phyloP scores from a whole-genome alignment of 1,140 invertebrate species.

The Notospermus geniculatus region DNA sequence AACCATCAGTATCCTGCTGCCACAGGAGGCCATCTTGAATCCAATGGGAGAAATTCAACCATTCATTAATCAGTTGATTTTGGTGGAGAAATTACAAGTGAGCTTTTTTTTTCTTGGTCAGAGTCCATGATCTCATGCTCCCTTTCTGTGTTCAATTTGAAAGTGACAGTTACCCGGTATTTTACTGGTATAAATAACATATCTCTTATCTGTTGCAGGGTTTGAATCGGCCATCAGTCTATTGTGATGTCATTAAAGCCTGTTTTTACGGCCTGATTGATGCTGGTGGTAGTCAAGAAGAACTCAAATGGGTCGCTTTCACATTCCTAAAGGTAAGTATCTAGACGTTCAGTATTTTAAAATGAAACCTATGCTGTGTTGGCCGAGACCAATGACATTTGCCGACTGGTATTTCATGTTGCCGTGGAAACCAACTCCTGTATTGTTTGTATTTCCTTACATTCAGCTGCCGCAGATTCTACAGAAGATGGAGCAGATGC shows the following conservation, averaged over 20 bases:
- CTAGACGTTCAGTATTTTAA: too few species aligned
- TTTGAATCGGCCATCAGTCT: conserved; percentile 61
- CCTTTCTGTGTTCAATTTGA: too few species aligned
- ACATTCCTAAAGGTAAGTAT: conserved; percentile 82
- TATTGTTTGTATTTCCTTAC: too few species aligned
- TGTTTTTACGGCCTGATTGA: conserved; percentile 85
- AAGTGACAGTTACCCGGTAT: too few species aligned
- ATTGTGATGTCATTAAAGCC: conserved; percentile 84
- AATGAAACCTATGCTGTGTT: too few species aligned
- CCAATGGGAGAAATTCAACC: conserved; percentile 69
- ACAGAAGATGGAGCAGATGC: conserved; percentile 34
- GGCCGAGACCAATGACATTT: too few species aligned
- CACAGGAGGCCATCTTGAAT: conserved; percentile 50
- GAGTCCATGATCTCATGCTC: too few species aligned
- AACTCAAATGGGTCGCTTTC: conserved; percentile 89
- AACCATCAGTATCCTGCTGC: conserved; percentile 42
- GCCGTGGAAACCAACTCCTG: too few species aligned
- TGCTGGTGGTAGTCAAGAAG: conserved; percentile 64
- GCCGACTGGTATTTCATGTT: too few species aligned
- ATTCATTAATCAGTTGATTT: conserved; percentile 75
- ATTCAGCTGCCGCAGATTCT: conserved; percentile 49
- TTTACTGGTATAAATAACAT: too few species aligned
- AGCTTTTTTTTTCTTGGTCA: too few species aligned
- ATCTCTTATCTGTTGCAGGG: too few species aligned
- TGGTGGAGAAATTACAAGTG: conserved; percentile 79